Evolutionary conservation across 2,888 invertebrate species (phyloP).

Genomic region (Stenoptilia bipunctidactyla): DNA sequence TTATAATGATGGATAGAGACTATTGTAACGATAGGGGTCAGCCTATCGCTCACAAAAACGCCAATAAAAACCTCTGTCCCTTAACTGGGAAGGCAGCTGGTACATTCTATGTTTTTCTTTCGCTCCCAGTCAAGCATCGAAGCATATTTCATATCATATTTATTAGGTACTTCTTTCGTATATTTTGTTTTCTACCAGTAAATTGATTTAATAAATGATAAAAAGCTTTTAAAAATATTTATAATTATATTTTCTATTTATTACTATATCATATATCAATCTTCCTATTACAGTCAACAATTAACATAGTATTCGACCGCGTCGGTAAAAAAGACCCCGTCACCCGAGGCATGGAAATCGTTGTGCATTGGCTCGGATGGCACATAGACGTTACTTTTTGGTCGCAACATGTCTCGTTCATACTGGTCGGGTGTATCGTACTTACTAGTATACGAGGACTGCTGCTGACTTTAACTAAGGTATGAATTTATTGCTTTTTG

Average conservation of each 20-base stretch:
- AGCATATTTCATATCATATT: too few species aligned
- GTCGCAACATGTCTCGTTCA: slow-evolving; percentile 99
- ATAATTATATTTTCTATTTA: neutral
- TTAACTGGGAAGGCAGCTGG: too few species aligned
- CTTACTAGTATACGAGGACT: slow-evolving; percentile 97
- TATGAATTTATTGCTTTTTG: slow-evolving; percentile 40
- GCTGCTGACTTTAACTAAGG: slow-evolving; percentile 96
- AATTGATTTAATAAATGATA: neutral
- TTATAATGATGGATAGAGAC: too few species aligned
- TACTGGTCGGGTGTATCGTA: slow-evolving; percentile 96
- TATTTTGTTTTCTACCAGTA: too few species aligned
- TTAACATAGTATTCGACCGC: slow-evolving; percentile 98
- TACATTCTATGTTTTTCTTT: too few species aligned
- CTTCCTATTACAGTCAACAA: slow-evolving; percentile 81
- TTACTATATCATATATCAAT: neutral
- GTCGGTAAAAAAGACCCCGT: slow-evolving; percentile 99
- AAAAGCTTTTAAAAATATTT: neutral
- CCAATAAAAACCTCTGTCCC: too few species aligned
- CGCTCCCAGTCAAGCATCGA: too few species aligned
- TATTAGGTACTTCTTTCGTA: slow-evolving; percentile 3
- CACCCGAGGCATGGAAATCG: slow-evolving; percentile 95
- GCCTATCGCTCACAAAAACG: too few species aligned
- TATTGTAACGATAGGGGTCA: too few species aligned
- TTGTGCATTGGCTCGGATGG: slow-evolving; percentile 96
- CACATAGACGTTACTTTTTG: slow-evolving; percentile 98